Percentiles rank a stretch among this genome's conserved stretches.
Conservation (phyloP, 2,888 invertebrate species). For the Chymomyza caudatula region DNA sequence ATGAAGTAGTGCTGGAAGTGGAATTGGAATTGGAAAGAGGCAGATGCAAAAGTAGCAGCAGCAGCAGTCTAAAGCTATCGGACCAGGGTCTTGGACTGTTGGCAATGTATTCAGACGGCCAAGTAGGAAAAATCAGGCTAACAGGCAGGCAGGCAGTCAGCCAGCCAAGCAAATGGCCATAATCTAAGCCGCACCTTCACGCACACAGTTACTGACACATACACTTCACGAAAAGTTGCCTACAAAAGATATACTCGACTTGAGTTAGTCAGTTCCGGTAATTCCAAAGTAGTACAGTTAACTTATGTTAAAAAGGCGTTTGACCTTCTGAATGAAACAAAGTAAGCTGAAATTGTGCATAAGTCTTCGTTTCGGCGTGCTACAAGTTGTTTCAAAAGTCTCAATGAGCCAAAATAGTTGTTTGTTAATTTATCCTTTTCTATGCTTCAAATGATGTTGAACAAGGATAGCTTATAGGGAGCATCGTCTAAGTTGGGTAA, state of each 20-base stretch:
- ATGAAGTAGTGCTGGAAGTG: background rate
- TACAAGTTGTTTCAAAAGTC: too few relatives aligned
- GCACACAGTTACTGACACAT: conserved; percentile 11
- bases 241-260: too few relatives aligned
- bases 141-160: background rate
- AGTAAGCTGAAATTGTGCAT: too few relatives aligned
- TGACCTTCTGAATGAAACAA: too few relatives aligned
- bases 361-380: too few relatives aligned
- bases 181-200: conserved; percentile 6
- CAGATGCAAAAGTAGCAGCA: background rate
- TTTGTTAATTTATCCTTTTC: too few relatives aligned
- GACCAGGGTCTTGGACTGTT: conserved; percentile 24
- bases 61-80: background rate
- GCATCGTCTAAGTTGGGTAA: too few relatives aligned
- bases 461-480: too few relatives aligned
- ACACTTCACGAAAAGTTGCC: background rate
- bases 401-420: too few relatives aligned
- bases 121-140: conserved; percentile 24
- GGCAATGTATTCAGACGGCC: conserved; percentile 33
- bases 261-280: too few relatives aligned
- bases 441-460: too few relatives aligned
- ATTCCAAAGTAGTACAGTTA: conserved; percentile 39
- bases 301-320: too few relatives aligned
- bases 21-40: conserved; percentile 1
- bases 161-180: conserved; percentile 39